Evolutionary conservation across 2,888 invertebrate species (phyloP), one percentile per base, ranked within the genome.

Genomic region (Fragum fragum): DNA sequence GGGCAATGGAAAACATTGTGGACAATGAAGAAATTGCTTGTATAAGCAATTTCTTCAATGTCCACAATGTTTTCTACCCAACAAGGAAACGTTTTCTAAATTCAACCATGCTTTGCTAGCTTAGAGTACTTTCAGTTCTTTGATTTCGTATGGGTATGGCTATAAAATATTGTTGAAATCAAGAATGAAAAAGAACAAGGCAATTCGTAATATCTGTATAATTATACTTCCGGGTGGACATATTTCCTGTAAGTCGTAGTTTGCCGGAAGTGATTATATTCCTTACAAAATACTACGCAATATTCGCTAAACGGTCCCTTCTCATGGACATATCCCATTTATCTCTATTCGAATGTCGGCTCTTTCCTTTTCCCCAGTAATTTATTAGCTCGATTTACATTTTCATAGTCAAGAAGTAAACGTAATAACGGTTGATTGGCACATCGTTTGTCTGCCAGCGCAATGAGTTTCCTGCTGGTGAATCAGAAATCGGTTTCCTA

Each of bases 231-330:
- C 74, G 77, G 77, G 61, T 63, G 80, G 68, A 69, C 42, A 59
- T 76, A 80, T 77, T 77, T 83, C 80, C 80, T 66, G 28, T 69
- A 42, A 63, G 18, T 72, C 66, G 73, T 75, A 72, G 53, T 83
- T 74, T 47, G 80, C 77, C 80, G 72, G 83, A 77, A 83, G 77
- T 80, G 77, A 68, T 73, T 74, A 68, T 77, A 77, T 77, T 77
- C 63, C 72, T 61, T 77, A 66, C 3, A 66, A 59, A n/a, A 71
- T 74, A 77, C 69, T 68, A 70, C 77, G 59, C 68, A 53, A 69
- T 57, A 61, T 70, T 66, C 29, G 29, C 36, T 39, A 80, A 83
- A 83, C 66, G 76, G 72, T 69, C 68, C 21, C n/a, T 18, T 77
- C 66, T 42, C 83, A 80, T 80, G 83, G 69, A 83, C 59, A 68